phyloP scores from a whole-genome alignment of 2,797 vertebrate genomes.

The Synaphobranchus kaupii region DNA sequence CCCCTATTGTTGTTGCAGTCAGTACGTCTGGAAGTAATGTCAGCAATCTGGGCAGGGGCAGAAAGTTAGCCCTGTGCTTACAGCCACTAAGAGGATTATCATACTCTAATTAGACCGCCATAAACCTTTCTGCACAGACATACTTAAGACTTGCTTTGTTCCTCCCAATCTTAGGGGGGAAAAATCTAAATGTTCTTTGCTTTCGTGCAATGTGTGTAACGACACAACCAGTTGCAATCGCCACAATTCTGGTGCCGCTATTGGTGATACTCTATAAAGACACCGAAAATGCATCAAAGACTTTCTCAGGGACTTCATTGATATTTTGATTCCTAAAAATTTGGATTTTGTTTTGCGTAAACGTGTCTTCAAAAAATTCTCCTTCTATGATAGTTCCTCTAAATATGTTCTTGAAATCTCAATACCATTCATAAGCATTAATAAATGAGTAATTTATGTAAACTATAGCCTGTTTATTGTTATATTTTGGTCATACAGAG shows the following conservation, averaged over 20 bases:
- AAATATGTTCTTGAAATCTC: background rate
- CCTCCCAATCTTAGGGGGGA: conserved; percentile 6
- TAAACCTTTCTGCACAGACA: conserved; percentile 56
- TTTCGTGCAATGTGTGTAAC: conserved; percentile 10
- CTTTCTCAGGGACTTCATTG: background rate
- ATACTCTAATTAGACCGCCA: conserved; percentile 64
- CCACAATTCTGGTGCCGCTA: background rate
- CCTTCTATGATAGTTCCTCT: background rate
- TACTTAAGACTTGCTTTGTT: conserved; percentile 47
- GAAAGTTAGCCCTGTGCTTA: conserved; percentile 55
- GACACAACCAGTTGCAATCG: background rate
- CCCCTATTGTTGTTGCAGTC: conserved; percentile 50
- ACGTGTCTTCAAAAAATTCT: background rate
- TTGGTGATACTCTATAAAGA: background rate
- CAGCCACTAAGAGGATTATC: conserved; percentile 72
- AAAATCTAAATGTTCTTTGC: background rate
- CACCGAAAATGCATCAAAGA: background rate
- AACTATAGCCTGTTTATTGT: background rate
- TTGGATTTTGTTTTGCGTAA: conserved; percentile 3
- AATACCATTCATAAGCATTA: background rate
- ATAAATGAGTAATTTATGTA: background rate
- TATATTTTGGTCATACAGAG: background rate
- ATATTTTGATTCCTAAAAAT: background rate
- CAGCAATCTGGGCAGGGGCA: conserved; percentile 61
- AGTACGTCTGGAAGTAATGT: conserved; percentile 57